Conservation (phyloP, 2,797 vertebrate species). For the Iguana delicatissima region DNA sequence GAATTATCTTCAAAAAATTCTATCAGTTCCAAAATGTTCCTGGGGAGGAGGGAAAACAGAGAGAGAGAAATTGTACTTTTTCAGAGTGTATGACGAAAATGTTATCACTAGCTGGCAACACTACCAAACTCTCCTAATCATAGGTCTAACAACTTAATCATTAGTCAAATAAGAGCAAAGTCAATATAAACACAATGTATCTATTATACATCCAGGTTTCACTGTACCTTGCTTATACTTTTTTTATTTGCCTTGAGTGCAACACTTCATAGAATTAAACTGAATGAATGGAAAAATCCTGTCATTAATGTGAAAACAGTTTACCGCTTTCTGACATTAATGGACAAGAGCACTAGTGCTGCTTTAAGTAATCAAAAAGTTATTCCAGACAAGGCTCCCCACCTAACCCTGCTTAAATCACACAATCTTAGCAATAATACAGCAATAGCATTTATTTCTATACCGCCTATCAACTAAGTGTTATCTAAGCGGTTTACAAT, state of each 20-base stretch:
- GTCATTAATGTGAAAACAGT: neutral
- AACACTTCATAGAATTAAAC: neutral
- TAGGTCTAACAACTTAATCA: neutral
- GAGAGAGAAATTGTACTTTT: conserved; percentile 12
- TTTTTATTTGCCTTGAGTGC: neutral
- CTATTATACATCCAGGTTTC: too few relatives aligned
- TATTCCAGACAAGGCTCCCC: too few relatives aligned
- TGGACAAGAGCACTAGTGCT: too few relatives aligned
- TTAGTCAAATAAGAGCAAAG: neutral
- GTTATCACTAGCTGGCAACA: neutral
- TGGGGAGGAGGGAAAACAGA: conserved; percentile 69
- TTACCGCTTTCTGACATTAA: too few relatives aligned
- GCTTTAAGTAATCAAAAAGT: too few relatives aligned
- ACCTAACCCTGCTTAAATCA: too few relatives aligned
- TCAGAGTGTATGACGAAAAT: neutral
- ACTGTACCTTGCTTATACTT: too few relatives aligned
- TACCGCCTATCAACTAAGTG: too few relatives aligned
- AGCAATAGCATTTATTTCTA: too few relatives aligned
- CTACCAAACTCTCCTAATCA: neutral
- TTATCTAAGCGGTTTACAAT: too few relatives aligned
- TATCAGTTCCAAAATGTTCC: conserved; percentile 96
- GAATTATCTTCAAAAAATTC: conserved; percentile 96
- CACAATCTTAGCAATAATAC: too few relatives aligned
- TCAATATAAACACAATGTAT: neutral
- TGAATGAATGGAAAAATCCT: neutral